phyloP scores from a whole-genome alignment of 2,888 invertebrate genomes.

The Calameuta pallipes region DNA sequence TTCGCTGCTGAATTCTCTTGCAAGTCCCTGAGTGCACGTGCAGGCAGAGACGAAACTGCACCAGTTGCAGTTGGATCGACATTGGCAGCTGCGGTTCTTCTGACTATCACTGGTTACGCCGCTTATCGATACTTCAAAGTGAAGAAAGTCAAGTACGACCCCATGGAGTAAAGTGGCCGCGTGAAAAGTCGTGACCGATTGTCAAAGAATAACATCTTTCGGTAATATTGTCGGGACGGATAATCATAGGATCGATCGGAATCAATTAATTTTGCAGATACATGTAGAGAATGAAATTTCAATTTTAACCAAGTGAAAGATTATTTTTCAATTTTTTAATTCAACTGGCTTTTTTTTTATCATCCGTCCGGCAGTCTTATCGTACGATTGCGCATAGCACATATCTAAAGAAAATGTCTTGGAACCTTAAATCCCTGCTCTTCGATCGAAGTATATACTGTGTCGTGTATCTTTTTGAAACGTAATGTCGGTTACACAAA shows the following conservation, averaged over 20 bases:
- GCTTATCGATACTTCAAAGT: conserved; percentile 88
- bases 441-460: neutral
- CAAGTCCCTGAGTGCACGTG: conserved; percentile 68
- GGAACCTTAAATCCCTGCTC: neutral
- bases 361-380: neutral
- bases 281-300: neutral
- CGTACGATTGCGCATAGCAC: neutral
- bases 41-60: conserved; percentile 82
- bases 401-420: neutral
- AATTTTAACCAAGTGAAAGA: neutral
- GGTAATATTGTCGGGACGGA: neutral
- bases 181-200: neutral
- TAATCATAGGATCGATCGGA: neutral
- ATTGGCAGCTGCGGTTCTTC: conserved; percentile 82
- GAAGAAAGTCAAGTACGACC: conserved; percentile 91
- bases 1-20: conserved; percentile 79
- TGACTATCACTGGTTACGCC: conserved; percentile 87
- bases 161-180: conserved; percentile 79
- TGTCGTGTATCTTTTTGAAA: neutral
- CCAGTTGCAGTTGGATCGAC: conserved; percentile 87
- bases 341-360: neutral
- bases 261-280: neutral
- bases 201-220: neutral
- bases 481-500: neutral
- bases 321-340: neutral